Conservation (phyloP, 2,888 invertebrate genomes). For the Phortica magna region DNA sequence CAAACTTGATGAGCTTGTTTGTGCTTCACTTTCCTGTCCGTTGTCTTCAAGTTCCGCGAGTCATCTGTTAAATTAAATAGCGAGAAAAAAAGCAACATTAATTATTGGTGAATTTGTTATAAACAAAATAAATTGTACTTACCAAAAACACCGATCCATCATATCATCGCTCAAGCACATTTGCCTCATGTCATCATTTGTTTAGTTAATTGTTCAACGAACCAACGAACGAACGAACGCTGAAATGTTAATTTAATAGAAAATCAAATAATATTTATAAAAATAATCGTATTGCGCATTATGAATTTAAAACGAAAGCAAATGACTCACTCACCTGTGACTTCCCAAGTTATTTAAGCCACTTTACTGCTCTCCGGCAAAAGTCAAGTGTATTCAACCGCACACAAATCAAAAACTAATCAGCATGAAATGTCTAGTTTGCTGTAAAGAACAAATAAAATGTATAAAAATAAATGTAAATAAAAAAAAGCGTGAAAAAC, state of each 20-base stretch:
- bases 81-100: too few species aligned
- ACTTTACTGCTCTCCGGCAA: too few species aligned
- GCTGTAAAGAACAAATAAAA: neutral
- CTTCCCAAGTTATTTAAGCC: neutral
- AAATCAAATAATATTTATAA: neutral
- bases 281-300: constrained; percentile 7
- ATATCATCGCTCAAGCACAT: neutral
- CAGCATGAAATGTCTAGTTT: neutral
- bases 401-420: constrained; percentile 13
- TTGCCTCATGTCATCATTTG: neutral
- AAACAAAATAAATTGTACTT: too few species aligned
- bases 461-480: too few species aligned
- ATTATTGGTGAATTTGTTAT: too few species aligned
- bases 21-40: constrained; percentile 8
- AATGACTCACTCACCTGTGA: constrained; percentile 14
- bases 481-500: neutral
- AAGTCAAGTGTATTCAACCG: constrained; percentile 1
- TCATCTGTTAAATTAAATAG: too few species aligned
- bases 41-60: too few species aligned
- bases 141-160: too few species aligned
- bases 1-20: constrained; percentile 67
- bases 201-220: neutral
- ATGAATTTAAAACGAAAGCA: constrained; percentile 13
- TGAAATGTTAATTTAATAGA: neutral
- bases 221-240: too few species aligned